phyloP scores from a whole-genome alignment of 1,140 invertebrate genomes.

The Zeugodacus cucurbitae region DNA sequence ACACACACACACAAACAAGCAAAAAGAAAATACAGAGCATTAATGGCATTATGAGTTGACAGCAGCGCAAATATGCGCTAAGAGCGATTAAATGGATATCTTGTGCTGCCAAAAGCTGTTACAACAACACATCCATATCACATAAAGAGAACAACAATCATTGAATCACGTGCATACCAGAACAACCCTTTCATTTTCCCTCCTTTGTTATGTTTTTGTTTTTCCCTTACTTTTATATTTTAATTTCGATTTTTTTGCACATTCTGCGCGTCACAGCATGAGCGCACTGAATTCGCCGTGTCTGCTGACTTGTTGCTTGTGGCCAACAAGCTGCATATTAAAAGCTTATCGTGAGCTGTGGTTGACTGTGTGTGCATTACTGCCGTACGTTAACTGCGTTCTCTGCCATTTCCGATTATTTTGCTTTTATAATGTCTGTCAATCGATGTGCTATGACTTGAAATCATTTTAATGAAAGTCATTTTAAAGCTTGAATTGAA shows the following conservation, averaged over 20 bases:
- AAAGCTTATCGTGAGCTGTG: neutral
- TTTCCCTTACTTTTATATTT: neutral
- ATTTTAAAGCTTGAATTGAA: too few species aligned
- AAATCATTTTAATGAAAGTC: neutral
- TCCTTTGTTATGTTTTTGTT: neutral
- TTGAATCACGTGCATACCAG: neutral
- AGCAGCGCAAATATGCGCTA: neutral
- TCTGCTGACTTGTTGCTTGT: conserved; percentile 18
- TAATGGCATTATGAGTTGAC: neutral
- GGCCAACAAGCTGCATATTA: neutral
- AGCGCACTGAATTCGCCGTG: neutral
- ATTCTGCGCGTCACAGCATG: neutral
- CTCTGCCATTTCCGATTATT: neutral
- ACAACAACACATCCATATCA: neutral
- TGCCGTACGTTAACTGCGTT: neutral
- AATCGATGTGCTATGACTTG: neutral
- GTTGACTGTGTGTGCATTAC: neutral
- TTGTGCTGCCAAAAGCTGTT: neutral
- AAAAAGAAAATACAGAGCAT: too few species aligned
- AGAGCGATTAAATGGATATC: neutral
- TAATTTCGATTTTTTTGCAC: conserved; percentile 12
- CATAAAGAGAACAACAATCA: neutral
- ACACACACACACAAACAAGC: too few species aligned
- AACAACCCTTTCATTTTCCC: neutral
- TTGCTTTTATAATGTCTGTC: neutral